Conservation (phyloP, 2,888 invertebrate genomes). For the Acleris emargana region DNA sequence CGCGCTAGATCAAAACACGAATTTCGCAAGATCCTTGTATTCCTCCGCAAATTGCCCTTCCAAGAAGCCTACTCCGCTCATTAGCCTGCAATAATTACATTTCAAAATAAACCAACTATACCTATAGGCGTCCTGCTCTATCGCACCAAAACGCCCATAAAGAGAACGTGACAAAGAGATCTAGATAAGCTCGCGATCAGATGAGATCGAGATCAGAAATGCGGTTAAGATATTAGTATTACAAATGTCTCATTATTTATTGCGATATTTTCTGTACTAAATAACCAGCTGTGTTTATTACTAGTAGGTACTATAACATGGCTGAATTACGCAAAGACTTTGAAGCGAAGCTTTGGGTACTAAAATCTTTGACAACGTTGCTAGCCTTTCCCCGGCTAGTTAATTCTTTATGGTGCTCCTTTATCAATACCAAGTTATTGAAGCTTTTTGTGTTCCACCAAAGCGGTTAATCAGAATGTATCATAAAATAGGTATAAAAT, state of each 20-base stretch:
- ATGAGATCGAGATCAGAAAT: constrained; percentile 70
- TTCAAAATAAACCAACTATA: constrained; percentile 59
- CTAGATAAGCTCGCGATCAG: constrained; percentile 65
- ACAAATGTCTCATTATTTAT: constrained; percentile 70
- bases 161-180: constrained; percentile 66
- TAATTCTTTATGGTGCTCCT: too few species aligned
- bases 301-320: constrained; percentile 42
- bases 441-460: too few species aligned
- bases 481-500: constrained; percentile 43
- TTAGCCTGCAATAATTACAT: constrained; percentile 68
- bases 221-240: constrained; percentile 66
- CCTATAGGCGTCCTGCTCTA: constrained; percentile 55
- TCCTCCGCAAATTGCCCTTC: constrained; percentile 58
- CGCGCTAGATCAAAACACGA: constrained; percentile 38
- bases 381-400: constrained; percentile 4
- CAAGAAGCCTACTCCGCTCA: constrained; percentile 58
- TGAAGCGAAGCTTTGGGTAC: constrained; percentile 42
- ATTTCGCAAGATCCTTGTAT: constrained; percentile 36
- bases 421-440: too few species aligned
- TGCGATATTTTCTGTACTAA: constrained; percentile 56
- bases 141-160: constrained; percentile 43
- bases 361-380: constrained; percentile 43
- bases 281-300: constrained; percentile 54
- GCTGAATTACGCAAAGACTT: constrained; percentile 43
- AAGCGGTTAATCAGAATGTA: constrained; percentile 22